Percentiles rank a stretch among this genome's conserved stretches.
These are phyloP conservation scores for Sapayoa aenigma DNA, from an alignment of 2,113 vertebrate species.

Conservation along the genomic window DNA sequence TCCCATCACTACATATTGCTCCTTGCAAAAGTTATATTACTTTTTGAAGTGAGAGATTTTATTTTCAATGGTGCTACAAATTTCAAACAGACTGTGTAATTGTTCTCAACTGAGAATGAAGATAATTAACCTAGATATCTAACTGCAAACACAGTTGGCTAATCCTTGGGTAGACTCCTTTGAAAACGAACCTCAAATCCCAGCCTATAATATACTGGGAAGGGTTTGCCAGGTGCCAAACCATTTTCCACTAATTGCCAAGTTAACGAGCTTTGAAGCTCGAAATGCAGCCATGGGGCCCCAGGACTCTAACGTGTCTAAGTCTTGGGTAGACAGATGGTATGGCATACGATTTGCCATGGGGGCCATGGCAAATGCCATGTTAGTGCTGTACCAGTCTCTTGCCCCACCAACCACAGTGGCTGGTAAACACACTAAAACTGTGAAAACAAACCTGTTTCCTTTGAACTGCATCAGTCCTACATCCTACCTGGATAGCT, in stretches of 20 bases:
- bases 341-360: not conserved
- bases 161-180: not conserved
- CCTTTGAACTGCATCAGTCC: not conserved
- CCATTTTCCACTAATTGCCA: not conserved
- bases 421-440: not conserved
- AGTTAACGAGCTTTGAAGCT: not conserved
- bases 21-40: not conserved
- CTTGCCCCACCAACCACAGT: not conserved
- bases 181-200: not conserved
- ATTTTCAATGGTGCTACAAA: not conserved
- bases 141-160: not conserved
- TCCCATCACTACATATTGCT: not conserved
- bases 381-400: not conserved
- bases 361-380: no score
- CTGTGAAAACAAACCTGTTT: not conserved
- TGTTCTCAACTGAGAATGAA: not conserved
- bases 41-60: not conserved
- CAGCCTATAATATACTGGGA: not conserved
- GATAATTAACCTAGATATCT: not conserved
- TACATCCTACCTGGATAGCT: not conserved
- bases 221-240: not conserved
- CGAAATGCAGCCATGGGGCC: not conserved
- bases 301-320: not conserved
- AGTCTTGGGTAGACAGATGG: not conserved
- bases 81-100: not conserved